Conservation (phyloP, 1,140 invertebrate species). For the Hycleus cichorii region DNA sequence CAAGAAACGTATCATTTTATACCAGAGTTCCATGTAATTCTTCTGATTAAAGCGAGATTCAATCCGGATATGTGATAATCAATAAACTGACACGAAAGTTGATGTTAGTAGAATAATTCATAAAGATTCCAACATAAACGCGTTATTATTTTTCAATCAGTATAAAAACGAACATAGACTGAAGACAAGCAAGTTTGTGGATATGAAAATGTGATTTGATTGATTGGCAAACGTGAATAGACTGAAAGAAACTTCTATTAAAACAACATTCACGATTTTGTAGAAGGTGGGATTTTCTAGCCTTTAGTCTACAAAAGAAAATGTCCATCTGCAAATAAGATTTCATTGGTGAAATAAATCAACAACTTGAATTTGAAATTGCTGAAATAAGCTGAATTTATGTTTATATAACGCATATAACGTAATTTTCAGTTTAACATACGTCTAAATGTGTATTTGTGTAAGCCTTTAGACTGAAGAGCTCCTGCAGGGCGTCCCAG, state of each 20-base stretch:
- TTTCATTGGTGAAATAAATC: no score
- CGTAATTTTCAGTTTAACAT: not conserved
- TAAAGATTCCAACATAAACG: slow-evolving; percentile 34
- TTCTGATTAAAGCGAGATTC: slow-evolving; percentile 16
- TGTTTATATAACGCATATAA: slow-evolving; percentile 9
- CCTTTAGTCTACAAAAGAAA: no score
- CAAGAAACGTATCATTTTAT: no score
- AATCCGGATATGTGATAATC: slow-evolving; percentile 18
- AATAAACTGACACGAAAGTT: slow-evolving; percentile 27
- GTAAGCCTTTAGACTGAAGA: slow-evolving; percentile 4
- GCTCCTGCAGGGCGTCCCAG: slow-evolving; percentile 3
- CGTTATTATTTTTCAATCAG: slow-evolving; percentile 36
- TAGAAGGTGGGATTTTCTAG: no score
- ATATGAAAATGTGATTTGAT: slow-evolving; percentile 34
- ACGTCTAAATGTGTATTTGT: slow-evolving; percentile 2
- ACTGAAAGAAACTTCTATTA: slow-evolving; percentile 23
- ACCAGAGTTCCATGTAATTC: slow-evolving; percentile 4
- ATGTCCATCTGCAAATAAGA: no score
- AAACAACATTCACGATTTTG: no score
- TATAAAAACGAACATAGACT: slow-evolving; percentile 28
- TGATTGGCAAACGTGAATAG: slow-evolving; percentile 34
- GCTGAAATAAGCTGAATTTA: slow-evolving; percentile 9
- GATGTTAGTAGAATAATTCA: slow-evolving; percentile 33
- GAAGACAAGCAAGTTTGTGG: slow-evolving; percentile 31
- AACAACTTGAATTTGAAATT: not conserved